Evolutionary conservation across 2,797 vertebrate genomes (phyloP).

Genomic region (Echeneis naucrates): DNA sequence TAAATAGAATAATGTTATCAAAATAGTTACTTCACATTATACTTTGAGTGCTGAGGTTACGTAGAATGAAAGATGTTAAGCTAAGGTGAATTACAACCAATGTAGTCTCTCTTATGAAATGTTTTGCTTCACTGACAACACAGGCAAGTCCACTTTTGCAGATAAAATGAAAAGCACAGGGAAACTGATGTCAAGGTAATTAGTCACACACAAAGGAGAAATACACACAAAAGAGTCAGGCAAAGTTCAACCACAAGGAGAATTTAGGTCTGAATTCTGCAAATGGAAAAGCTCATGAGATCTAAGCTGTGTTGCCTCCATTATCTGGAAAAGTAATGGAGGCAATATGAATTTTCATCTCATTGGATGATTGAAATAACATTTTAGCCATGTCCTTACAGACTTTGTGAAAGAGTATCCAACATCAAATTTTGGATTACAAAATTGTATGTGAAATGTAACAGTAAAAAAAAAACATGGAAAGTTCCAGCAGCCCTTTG

Average conservation of each 20-base stretch:
- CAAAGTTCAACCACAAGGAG: background rate
- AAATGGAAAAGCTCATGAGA: background rate
- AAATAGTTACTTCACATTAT: conserved; percentile 73
- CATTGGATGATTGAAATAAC: background rate
- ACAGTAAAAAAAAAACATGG: background rate
- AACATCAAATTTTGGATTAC: background rate
- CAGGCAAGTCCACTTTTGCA: background rate
- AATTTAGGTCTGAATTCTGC: background rate
- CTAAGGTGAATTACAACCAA: conserved; percentile 13
- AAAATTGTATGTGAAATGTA: background rate
- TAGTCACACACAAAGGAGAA: conserved; percentile 2
- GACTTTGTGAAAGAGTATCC: background rate
- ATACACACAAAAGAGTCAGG: conserved; percentile 15
- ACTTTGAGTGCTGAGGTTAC: conserved; percentile 40
- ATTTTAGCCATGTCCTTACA: background rate
- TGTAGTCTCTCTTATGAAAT: background rate
- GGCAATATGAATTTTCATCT: background rate
- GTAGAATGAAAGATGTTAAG: conserved; percentile 16
- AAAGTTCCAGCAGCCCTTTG: conserved; percentile 5
- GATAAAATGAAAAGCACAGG: conserved; percentile 5
- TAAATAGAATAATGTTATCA: conserved; percentile 65
- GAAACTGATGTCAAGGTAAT: conserved; percentile 34
- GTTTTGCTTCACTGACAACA: conserved; percentile 11
- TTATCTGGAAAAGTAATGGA: conserved; percentile 17
- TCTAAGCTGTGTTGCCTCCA: background rate